Percentiles rank a stretch among this genome's conserved stretches.
Evolutionary conservation across 2,888 invertebrate species (phyloP).

Genomic region (Nymphalis c-album): DNA sequence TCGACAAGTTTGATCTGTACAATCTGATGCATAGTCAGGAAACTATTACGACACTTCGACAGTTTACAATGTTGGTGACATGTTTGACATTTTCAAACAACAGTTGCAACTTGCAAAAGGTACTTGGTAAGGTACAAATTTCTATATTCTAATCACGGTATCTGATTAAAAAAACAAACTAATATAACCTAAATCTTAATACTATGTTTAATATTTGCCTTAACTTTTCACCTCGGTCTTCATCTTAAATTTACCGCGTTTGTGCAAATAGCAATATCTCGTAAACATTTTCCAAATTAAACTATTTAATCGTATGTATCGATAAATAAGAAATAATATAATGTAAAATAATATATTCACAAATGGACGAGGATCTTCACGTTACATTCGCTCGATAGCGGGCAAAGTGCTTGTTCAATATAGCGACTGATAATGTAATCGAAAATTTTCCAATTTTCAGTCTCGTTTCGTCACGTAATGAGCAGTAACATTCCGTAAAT

Average conservation of each 20-base stretch:
- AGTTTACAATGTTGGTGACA: slow-evolving; percentile 2
- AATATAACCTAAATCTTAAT: no score
- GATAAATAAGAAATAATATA: neutral
- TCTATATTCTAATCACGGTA: no score
- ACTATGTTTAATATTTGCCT: no score
- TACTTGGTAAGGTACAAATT: no score
- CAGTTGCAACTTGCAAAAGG: slow-evolving; percentile 1
- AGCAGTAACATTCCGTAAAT: neutral
- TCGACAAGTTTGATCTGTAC: neutral
- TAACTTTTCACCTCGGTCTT: no score
- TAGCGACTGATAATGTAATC: neutral
- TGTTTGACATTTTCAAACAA: slow-evolving; percentile 10
- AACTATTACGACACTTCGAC: slow-evolving; percentile 14
- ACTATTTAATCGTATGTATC: no score
- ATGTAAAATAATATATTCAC: neutral
- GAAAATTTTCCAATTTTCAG: slow-evolving; percentile 6
- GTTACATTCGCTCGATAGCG: slow-evolving; percentile 1
- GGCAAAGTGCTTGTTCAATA: slow-evolving; percentile 1
- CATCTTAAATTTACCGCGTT: no score
- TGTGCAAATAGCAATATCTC: no score
- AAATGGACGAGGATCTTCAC: neutral
- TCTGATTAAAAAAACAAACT: no score
- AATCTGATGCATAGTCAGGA: neutral
- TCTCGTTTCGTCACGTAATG: neutral
- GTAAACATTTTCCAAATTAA: no score